phyloP scores from a whole-genome alignment of 2,888 invertebrate species.

The Apamea anceps region DNA sequence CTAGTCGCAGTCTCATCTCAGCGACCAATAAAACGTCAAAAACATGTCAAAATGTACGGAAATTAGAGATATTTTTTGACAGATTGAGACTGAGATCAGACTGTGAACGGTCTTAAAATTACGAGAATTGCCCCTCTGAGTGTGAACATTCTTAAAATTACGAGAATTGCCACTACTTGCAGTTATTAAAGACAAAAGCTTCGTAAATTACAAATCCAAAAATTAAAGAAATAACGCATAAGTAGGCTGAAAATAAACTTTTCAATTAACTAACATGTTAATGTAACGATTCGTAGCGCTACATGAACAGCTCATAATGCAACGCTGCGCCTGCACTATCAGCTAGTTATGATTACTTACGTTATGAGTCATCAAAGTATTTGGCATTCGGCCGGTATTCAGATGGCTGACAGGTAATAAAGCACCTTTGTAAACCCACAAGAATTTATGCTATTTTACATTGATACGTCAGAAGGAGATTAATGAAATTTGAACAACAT shows the following conservation, averaged over 20 bases:
- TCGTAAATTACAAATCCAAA: neutral
- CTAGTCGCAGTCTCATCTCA: too few species aligned
- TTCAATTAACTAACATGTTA: neutral
- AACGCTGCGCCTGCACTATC: constrained; percentile 15
- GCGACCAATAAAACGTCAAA: too few species aligned
- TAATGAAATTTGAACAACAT: constrained; percentile 20
- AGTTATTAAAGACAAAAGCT: neutral
- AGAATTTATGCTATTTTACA: constrained; percentile 10
- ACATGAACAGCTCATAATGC: constrained; percentile 20
- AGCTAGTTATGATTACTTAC: constrained; percentile 25
- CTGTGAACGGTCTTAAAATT: too few species aligned
- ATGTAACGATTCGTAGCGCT: neutral
- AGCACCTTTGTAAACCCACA: constrained; percentile 38
- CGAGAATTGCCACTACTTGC: neutral
- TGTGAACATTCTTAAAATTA: too few species aligned
- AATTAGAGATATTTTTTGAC: too few species aligned
- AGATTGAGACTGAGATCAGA: too few species aligned
- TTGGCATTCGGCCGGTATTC: constrained; percentile 22
- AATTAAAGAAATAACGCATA: neutral
- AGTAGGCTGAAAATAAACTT: neutral
- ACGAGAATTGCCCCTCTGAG: too few species aligned
- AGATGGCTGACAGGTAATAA: constrained; percentile 50
- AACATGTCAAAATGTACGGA: too few species aligned
- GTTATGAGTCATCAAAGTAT: constrained; percentile 52
- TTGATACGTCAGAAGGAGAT: constrained; percentile 22